Evolutionary conservation across 2,888 invertebrate genomes (phyloP).

Genomic region (Metellina segmentata): DNA sequence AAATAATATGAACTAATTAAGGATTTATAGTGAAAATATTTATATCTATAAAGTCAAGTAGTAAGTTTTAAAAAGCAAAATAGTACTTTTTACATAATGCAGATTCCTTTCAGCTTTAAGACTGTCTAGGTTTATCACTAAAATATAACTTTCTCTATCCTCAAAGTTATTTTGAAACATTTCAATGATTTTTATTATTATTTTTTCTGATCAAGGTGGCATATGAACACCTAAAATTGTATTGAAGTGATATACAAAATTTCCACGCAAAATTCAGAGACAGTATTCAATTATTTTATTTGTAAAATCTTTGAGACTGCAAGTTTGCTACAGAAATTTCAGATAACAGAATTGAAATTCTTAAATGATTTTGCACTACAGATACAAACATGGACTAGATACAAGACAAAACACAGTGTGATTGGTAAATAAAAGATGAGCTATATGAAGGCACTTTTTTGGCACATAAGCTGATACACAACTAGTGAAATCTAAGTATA

Average conservation of each 20-base stretch:
- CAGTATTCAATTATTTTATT: background rate
- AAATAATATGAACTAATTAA: too few species aligned
- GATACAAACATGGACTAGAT: background rate
- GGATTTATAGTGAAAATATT: background rate
- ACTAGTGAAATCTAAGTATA: too few species aligned
- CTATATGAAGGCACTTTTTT: slow-evolving; percentile 43
- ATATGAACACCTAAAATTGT: background rate
- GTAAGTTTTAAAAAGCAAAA: background rate
- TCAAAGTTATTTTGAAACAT: background rate
- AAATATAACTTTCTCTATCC: background rate
- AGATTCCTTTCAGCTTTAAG: background rate
- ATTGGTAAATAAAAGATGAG: slow-evolving; percentile 1
- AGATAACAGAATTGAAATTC: background rate
- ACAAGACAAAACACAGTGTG: background rate
- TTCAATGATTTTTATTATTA: background rate
- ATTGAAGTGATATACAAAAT: background rate
- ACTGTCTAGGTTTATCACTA: background rate
- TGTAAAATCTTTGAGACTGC: background rate
- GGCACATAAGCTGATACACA: slow-evolving; percentile 16
- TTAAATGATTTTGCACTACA: background rate
- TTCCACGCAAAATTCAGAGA: background rate
- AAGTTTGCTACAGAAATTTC: background rate
- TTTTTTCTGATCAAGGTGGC: background rate
- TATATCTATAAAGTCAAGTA: background rate
- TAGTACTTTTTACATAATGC: background rate